These are phyloP conservation scores for Hypolimnas misippus DNA, from an alignment of 2,888 invertebrate genomes.

Conservation along the genomic window DNA sequence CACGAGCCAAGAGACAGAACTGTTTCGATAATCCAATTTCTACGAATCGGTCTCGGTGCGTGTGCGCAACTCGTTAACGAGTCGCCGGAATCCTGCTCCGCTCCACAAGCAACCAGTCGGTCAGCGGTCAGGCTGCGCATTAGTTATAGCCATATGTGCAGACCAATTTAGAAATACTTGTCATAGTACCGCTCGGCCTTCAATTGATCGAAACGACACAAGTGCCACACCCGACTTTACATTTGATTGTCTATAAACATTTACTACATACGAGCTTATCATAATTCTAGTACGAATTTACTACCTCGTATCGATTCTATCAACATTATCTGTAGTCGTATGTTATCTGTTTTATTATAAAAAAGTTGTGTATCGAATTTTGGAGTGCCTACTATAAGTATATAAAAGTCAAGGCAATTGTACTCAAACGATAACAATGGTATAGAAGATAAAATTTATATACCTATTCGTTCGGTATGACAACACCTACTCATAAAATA, in stretches of 20 bases:
- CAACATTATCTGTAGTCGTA: background rate
- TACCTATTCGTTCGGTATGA: background rate
- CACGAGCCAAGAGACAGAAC: conserved; percentile 34
- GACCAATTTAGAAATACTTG: conserved; percentile 46
- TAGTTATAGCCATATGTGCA: conserved; percentile 46
- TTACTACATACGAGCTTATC: background rate
- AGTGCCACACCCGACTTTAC: conserved; percentile 28
- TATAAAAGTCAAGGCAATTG: conserved; percentile 4
- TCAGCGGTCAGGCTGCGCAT: conserved; percentile 39
- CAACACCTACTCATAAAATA: background rate
- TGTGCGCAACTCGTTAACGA: conserved; percentile 76
- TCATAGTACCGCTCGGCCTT: conserved; percentile 37
- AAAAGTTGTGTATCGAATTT: background rate
- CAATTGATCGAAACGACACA: conserved; percentile 24
- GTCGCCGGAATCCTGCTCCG: conserved; percentile 67
- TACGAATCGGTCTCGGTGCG: conserved; percentile 56
- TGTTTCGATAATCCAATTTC: conserved; percentile 57
- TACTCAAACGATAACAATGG: background rate
- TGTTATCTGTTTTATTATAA: background rate
- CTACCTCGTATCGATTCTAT: background rate
- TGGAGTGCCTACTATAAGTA: conserved; percentile 4
- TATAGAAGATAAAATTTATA: background rate
- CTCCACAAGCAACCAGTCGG: conserved; percentile 61
- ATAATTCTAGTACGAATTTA: background rate
- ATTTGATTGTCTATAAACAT: conserved; percentile 8